A percentile compares a stretch with the other conserved stretches of the same genome.
phyloP scores from a whole-genome alignment of 2,888 invertebrate species.

The Andrena bicolor region DNA sequence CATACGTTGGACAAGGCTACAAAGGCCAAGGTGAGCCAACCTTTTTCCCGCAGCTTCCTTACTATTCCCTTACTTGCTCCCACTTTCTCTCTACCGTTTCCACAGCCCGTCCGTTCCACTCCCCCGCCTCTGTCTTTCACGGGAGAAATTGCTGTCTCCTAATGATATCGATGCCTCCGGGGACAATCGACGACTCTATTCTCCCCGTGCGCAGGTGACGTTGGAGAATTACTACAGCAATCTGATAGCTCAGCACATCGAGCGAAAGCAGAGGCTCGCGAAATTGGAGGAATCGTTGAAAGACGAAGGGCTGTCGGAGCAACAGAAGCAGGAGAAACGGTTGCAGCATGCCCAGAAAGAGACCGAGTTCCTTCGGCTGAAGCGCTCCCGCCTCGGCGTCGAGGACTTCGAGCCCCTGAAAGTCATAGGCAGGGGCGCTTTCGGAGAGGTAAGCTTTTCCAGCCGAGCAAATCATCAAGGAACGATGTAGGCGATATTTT shows the following conservation, averaged over 20 bases:
- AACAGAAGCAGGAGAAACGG: slow-evolving; percentile 97
- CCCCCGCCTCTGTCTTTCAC: not conserved
- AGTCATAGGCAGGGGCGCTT: slow-evolving; percentile 97
- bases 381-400: slow-evolving; percentile 97
- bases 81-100: not conserved
- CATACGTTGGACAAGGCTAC: slow-evolving; percentile 99
- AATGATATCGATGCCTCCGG: no score
- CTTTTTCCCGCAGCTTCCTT: slow-evolving; percentile 34
- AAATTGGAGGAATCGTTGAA: slow-evolving; percentile 98
- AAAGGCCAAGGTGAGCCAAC: slow-evolving; percentile 92
- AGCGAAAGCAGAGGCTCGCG: slow-evolving; percentile 97
- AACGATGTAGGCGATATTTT: not conserved
- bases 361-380: slow-evolving; percentile 98
- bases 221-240: slow-evolving; percentile 99
- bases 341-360: slow-evolving; percentile 99
- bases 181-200: not conserved
- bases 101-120: not conserved
- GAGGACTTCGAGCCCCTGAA: slow-evolving; percentile 99
- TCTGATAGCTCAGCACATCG: slow-evolving; percentile 98
- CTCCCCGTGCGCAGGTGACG: slow-evolving; percentile 87
- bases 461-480: not conserved
- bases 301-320: slow-evolving; percentile 97
- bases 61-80: not conserved
- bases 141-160: no score
- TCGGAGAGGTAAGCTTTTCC: slow-evolving; percentile 89